Base-by-base conservation (phyloP, 2,797 vertebrate species). In the Potorous gilbertii region DNA sequence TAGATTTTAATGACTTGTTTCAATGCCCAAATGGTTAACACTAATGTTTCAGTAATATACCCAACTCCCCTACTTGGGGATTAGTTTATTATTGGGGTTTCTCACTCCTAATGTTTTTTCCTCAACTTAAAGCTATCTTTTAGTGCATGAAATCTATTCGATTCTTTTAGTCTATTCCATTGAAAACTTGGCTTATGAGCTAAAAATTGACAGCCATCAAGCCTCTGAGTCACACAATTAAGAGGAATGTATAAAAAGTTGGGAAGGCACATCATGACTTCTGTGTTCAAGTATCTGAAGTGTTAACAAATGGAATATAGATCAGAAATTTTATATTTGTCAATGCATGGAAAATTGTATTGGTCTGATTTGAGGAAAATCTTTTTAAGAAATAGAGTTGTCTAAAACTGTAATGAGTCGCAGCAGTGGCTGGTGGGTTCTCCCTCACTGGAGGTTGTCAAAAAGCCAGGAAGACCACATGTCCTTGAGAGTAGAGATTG, bases 211-310 rank as follows among this genome's bases (percentile, higher is more conserved):
- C 81, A 96, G 94, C 92, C 13, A 1, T 28, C 46, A 24, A 87
- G 90, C 50, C 96, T n/a, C 62, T 97, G 91, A 87, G 97, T 92
- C 97, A 95, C 66, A 4, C 29, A 94, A 91, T 96, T 96, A 96
- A 97, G 94, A 98, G 97, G 98, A 98, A 98, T 98, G 98, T 92
- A 97, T 93, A 52, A 92, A 96, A 97, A 97, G 90, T 96, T 74
- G 8, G 2, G 28, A 57, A 10, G 28, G 10, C 28, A 57, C 56
- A 57, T 57, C 29, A 57, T 28, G 12, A 2, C 56, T 57, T 11
- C 28, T 57, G 55, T 55, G 16, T 55, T 55, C 55, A 55, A 55
- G 16, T 55, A 55, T 55, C 12, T 14, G 54, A 55, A 55, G 54
- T 11, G 54, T 14, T 55, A 55, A 55, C 13, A 55, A 55, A 55